A percentile compares a stretch with the other conserved stretches of the same genome.
Evolutionary conservation across 2,113 vertebrate genomes (phyloP).

Genomic region (Rynchops niger): DNA sequence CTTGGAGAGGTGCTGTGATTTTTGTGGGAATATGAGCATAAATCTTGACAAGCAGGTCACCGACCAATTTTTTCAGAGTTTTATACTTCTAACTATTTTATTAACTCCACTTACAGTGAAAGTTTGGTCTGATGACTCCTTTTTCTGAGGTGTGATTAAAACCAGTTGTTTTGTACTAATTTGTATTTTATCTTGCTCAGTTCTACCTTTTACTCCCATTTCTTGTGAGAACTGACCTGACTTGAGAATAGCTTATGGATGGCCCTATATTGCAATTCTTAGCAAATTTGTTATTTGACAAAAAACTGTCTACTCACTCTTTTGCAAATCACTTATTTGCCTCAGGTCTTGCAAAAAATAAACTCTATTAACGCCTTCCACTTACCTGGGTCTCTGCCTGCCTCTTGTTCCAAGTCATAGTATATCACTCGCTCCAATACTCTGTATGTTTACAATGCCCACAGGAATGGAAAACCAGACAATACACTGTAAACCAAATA

Average conservation of each 20-base stretch:
- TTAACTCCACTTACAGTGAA: not conserved
- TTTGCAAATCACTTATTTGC: constrained; percentile 16
- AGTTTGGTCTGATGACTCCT: not conserved
- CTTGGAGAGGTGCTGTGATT: not conserved
- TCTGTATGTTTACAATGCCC: not conserved
- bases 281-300: not conserved
- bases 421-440: not conserved
- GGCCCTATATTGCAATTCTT: not conserved
- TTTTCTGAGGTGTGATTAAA: not conserved
- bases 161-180: not conserved
- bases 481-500: not conserved
- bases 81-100: not conserved
- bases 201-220: not conserved
- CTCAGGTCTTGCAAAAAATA: not conserved
- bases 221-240: not conserved
- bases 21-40: not conserved
- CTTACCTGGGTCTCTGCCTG: not conserved
- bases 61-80: not conserved
- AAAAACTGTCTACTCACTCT: not conserved
- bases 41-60: not conserved
- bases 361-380: not conserved
- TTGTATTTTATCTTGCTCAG: not conserved
- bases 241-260: not conserved
- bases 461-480: not conserved
- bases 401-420: not conserved